These are phyloP conservation scores for Catharus bicknelli DNA, from an alignment of 2,113 vertebrate genomes.

Conservation along the genomic window DNA sequence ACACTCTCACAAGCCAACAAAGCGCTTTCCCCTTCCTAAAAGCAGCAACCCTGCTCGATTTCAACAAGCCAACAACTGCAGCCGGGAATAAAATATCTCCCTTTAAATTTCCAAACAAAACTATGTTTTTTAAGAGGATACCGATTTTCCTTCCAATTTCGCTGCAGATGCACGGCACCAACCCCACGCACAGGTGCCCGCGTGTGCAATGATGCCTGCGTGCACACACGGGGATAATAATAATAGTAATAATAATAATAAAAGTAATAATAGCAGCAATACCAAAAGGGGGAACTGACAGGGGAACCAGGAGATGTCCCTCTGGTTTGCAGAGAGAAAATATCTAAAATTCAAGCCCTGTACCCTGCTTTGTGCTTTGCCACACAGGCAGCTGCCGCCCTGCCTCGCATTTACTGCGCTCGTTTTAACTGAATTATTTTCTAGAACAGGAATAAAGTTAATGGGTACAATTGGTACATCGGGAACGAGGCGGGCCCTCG, in stretches of 20 bases:
- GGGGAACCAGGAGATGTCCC: not conserved
- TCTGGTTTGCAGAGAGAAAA: not conserved
- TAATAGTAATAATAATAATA: too few relatives aligned
- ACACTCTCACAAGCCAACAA: not conserved
- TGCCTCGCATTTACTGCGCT: not conserved
- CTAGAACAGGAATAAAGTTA: not conserved
- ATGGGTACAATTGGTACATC: accelerated
- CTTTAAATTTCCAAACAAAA: not conserved
- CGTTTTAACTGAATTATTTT: not conserved
- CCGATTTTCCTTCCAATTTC: not conserved
- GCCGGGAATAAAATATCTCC: accelerated
- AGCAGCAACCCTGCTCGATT: not conserved
- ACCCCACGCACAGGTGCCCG: accelerated
- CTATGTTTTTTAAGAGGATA: not conserved
- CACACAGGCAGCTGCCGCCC: not conserved
- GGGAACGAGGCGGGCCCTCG: not conserved
- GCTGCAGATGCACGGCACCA: accelerated
- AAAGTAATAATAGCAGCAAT: not conserved
- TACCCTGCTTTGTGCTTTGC: not conserved
- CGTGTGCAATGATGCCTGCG: not conserved
- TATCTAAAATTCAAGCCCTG: not conserved
- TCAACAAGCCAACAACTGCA: not conserved
- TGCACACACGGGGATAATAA: not conserved
- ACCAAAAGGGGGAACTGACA: not conserved
- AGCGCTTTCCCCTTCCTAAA: not conserved